A percentile compares a stretch with the other conserved stretches of the same genome.
Conservation (phyloP, 2,888 invertebrate species). For the Punctoribates punctum region DNA sequence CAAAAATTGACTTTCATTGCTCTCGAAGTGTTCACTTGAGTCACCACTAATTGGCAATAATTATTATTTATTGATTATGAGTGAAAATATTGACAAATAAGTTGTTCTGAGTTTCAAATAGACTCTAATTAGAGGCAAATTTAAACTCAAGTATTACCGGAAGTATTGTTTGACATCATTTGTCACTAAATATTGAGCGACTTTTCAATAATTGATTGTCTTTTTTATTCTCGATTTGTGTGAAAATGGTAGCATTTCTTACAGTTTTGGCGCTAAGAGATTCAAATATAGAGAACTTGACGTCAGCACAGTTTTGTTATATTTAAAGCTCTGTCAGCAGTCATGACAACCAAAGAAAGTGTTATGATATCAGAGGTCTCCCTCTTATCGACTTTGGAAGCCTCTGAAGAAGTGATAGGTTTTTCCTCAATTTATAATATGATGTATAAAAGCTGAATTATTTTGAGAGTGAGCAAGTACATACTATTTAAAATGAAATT, state of each 20-base stretch:
- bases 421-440: too few relatives aligned
- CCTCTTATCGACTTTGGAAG: too few relatives aligned
- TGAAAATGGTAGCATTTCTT: not conserved
- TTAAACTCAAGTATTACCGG: too few relatives aligned
- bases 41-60: not conserved
- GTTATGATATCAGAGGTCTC: not conserved
- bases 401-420: too few relatives aligned
- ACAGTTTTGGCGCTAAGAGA: not conserved
- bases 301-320: not conserved
- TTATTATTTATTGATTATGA: too few relatives aligned
- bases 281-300: not conserved
- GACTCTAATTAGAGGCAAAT: too few relatives aligned
- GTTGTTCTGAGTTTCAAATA: not conserved
- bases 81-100: too few relatives aligned
- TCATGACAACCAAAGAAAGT: not conserved
- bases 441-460: too few relatives aligned
- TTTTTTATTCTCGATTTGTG: too few relatives aligned
- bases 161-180: too few relatives aligned
- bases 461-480: not conserved
- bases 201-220: too few relatives aligned
- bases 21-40: not conserved
- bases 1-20: constrained; percentile 34
- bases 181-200: too few relatives aligned
- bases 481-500: not conserved
- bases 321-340: not conserved